These are phyloP conservation scores for Falco columbarius DNA, from an alignment of 2,797 vertebrate genomes.

Conservation along the genomic window DNA sequence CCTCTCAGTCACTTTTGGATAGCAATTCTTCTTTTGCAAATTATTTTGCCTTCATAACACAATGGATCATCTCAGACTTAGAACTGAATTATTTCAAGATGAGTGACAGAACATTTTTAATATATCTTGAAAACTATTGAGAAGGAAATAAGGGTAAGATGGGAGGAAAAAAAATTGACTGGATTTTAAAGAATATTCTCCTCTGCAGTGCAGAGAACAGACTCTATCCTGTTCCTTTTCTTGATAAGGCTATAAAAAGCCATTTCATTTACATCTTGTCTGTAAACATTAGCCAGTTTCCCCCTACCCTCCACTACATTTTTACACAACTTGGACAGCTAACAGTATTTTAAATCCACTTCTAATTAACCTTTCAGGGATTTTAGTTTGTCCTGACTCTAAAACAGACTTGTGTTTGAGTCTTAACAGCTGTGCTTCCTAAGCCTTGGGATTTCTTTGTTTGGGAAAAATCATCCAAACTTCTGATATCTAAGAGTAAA, in stretches of 20 bases:
- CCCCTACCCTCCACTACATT: not conserved
- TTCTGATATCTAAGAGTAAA: not conserved
- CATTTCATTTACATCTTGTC: not conserved
- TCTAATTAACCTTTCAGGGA: constrained; percentile 42
- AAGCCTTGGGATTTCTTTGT: not conserved
- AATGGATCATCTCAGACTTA: constrained; percentile 13
- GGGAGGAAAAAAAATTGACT: not conserved
- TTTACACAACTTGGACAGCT: not conserved
- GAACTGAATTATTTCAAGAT: not conserved
- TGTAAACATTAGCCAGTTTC: not conserved
- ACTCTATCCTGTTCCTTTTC: not conserved
- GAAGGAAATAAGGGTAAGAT: not conserved
- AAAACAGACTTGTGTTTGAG: not conserved
- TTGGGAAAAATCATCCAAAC: constrained; percentile 35
- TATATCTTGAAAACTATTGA: not conserved
- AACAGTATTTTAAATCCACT: constrained; percentile 2
- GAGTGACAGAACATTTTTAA: constrained; percentile 47
- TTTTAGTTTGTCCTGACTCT: constrained; percentile 10
- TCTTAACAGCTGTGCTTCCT: not conserved
- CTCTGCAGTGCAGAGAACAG: constrained; percentile 6
- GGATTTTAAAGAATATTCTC: constrained; percentile 8
- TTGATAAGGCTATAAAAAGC: not conserved
- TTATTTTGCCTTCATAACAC: constrained; percentile 35
- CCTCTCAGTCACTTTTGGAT: not conserved
- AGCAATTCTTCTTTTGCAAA: constrained; percentile 22